phyloP scores from a whole-genome alignment of 2,888 invertebrate species.

The Apoda limacodes region DNA sequence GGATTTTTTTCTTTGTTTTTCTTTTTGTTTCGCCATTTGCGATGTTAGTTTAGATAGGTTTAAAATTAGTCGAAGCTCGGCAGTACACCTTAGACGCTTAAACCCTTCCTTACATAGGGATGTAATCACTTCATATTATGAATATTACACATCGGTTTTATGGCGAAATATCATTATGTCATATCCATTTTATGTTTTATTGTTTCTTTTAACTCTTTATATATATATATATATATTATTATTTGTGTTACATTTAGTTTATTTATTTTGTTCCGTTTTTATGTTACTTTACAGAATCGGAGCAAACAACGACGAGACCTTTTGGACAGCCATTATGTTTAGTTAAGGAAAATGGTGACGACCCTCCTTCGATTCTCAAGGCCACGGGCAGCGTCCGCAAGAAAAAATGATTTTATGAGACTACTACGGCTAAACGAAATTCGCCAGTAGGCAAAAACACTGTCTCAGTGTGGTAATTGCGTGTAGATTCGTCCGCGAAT shows the following conservation, averaged over 20 bases:
- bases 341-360: slow-evolving; percentile 67
- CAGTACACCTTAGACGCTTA: slow-evolving; percentile 54
- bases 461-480: slow-evolving; percentile 46
- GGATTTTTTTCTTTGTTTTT: slow-evolving; percentile 40
- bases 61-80: slow-evolving; percentile 53
- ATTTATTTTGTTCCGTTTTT: slow-evolving; percentile 49
- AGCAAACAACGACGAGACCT: slow-evolving; percentile 74
- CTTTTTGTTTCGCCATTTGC: slow-evolving; percentile 53
- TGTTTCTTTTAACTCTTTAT: slow-evolving; percentile 25
- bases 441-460: slow-evolving; percentile 37
- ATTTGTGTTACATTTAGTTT: slow-evolving; percentile 36
- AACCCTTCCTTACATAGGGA: slow-evolving; percentile 43
- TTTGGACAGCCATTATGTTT: slow-evolving; percentile 86
- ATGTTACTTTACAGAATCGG: slow-evolving; percentile 64
- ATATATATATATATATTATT: slow-evolving; percentile 25
- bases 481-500: slow-evolving; percentile 34
- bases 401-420: slow-evolving; percentile 51
- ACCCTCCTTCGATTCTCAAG: slow-evolving; percentile 64
- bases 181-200: slow-evolving; percentile 21
- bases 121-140: slow-evolving; percentile 26
- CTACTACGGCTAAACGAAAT: slow-evolving; percentile 33
- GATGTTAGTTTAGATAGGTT: slow-evolving; percentile 59
- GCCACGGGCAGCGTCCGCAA: slow-evolving; percentile 64
- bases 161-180: slow-evolving; percentile 24
- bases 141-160: slow-evolving; percentile 15